Evolutionary conservation across 2,797 vertebrate species (phyloP).

Genomic region (Mormyrus hasselquistii): DNA sequence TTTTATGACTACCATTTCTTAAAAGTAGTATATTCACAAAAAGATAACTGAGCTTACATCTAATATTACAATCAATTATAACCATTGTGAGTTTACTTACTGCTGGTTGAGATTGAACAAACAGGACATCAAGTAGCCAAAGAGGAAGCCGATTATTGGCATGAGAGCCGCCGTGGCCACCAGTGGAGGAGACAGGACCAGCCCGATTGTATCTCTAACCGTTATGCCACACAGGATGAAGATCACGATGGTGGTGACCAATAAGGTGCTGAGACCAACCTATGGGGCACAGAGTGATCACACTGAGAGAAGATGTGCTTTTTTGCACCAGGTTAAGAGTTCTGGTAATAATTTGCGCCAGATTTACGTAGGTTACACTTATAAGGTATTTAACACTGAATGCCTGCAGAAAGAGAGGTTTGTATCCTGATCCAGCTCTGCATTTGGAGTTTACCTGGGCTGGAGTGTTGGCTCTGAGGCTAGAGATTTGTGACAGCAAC

Average conservation of each 20-base stretch:
- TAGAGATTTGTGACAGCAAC: not conserved
- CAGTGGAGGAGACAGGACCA: constrained; percentile 55
- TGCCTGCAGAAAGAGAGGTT: not conserved
- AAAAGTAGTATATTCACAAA: not conserved
- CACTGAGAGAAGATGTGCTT: not conserved
- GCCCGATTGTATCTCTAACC: constrained; percentile 48
- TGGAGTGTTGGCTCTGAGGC: no score
- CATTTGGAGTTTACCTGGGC: not conserved
- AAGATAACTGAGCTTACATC: not conserved
- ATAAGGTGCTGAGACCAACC: constrained; percentile 55
- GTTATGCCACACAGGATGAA: constrained; percentile 43
- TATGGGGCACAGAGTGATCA: constrained; percentile 37
- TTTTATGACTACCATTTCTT: not conserved
- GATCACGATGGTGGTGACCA: constrained; percentile 46
- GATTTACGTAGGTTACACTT: not conserved
- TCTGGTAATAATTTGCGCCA: not conserved
- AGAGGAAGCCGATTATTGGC: constrained; percentile 66
- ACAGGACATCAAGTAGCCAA: constrained; percentile 65
- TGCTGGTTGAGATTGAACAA: constrained; percentile 55
- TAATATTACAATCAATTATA: not conserved
- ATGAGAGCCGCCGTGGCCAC: constrained; percentile 62
- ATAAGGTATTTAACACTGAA: not conserved
- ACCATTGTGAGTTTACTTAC: constrained; percentile 48
- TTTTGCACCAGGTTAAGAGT: not conserved
- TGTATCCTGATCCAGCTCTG: not conserved